Evolutionary conservation across 2,113 vertebrate species (phyloP).

Genomic region (Rafetus swinhoei): DNA sequence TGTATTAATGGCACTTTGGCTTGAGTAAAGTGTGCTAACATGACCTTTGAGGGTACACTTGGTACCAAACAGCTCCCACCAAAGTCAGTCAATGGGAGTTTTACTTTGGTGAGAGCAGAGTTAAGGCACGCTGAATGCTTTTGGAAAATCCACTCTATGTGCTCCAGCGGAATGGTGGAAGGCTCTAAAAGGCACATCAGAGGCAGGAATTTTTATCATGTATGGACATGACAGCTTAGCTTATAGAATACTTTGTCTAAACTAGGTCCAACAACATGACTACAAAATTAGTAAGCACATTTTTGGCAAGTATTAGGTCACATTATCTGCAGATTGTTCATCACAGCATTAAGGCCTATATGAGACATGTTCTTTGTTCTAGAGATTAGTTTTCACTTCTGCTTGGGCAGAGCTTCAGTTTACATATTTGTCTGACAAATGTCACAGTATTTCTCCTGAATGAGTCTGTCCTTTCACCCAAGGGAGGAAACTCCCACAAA

Average conservation of each 20-base stretch:
- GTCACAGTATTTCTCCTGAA: background rate
- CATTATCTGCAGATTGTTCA: background rate
- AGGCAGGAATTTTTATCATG: fast-evolving
- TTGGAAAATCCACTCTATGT: background rate
- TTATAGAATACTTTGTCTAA: conserved; percentile 7
- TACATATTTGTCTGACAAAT: conserved; percentile 17
- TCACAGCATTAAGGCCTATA: background rate
- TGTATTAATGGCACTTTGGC: background rate
- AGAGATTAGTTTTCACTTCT: conserved; percentile 35
- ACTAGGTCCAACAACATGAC: fast-evolving
- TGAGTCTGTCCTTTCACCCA: background rate
- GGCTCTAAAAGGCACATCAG: background rate
- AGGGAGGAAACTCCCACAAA: conserved; percentile 18
- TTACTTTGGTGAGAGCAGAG: background rate
- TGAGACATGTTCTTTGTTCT: conserved; percentile 26
- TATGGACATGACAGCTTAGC: background rate
- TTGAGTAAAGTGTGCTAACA: background rate
- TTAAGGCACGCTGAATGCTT: background rate
- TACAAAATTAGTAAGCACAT: background rate
- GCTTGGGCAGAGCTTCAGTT: background rate
- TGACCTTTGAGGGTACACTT: fast-evolving
- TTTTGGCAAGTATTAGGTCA: conserved; percentile 11
- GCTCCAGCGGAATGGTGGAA: fast-evolving
- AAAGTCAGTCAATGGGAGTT: background rate
- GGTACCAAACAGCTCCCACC: background rate